Evolutionary conservation across 1,140 invertebrate genomes (phyloP).

Genomic region (Penaeus japonicus): DNA sequence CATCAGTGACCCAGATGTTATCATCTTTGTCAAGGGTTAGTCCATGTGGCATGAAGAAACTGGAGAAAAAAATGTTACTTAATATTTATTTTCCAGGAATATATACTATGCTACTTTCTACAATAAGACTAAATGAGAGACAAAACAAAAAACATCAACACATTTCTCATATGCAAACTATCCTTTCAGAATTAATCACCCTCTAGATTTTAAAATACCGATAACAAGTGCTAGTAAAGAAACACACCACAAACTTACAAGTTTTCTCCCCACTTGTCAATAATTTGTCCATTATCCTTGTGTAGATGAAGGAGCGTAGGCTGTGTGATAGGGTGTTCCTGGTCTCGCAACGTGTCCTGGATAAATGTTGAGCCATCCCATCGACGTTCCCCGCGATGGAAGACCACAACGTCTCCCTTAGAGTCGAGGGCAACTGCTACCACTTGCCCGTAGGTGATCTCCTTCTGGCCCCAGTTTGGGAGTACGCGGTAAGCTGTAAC

Average conservation of each 20-base stretch:
- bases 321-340: conserved; percentile 75
- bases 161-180: too few species aligned
- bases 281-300: conserved; percentile 73
- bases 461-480: conserved; percentile 61
- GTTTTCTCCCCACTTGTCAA: conserved; percentile 81
- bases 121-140: too few species aligned
- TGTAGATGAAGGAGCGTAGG: conserved; percentile 77
- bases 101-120: too few species aligned
- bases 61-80: conserved; percentile 62
- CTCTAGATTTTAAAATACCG: background rate
- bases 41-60: conserved; percentile 94
- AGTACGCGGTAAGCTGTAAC: conserved; percentile 44
- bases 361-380: conserved; percentile 70
- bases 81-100: background rate
- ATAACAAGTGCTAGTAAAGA: background rate
- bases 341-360: conserved; percentile 69
- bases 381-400: conserved; percentile 79
- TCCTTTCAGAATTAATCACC: background rate
- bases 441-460: conserved; percentile 75
- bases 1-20: conserved; percentile 92
- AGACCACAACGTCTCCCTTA: conserved; percentile 78
- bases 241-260: conserved; percentile 66
- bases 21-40: conserved; percentile 82
- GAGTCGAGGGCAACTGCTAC: conserved; percentile 80
- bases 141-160: too few species aligned